Percentiles rank a stretch among this genome's conserved stretches.
These are phyloP conservation scores for Lasioglossum malachurum DNA, from an alignment of 2,888 invertebrate species.

Conservation along the genomic window DNA sequence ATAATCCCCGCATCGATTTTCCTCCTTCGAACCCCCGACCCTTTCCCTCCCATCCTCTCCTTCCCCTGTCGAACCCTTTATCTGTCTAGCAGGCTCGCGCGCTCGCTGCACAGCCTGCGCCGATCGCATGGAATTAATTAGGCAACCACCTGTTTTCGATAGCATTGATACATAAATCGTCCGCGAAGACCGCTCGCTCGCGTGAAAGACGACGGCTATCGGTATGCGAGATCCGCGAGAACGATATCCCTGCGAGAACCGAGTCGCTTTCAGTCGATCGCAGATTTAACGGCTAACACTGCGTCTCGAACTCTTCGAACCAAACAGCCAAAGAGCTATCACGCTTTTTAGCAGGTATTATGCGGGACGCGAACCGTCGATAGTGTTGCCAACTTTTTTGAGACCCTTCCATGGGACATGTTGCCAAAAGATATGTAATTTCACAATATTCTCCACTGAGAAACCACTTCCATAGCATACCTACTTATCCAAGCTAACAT, in stretches of 20 bases:
- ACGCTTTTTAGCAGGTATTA: too few species aligned
- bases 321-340: too few species aligned
- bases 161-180: constrained; percentile 40
- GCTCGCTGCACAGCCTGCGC: background rate
- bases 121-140: constrained; percentile 59
- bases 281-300: background rate
- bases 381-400: too few species aligned
- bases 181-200: constrained; percentile 2
- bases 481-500: too few species aligned
- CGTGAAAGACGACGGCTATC: constrained; percentile 28
- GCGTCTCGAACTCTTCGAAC: too few species aligned
- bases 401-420: too few species aligned
- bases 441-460: too few species aligned
- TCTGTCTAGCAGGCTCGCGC: constrained; percentile 35
- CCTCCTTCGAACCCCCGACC: background rate
- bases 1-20: constrained; percentile 38
- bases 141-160: constrained; percentile 58
- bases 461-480: too few species aligned
- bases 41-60: constrained; percentile 12
- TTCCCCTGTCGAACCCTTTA: constrained; percentile 13
- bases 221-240: constrained; percentile 38
- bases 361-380: too few species aligned
- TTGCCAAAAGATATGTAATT: too few species aligned
- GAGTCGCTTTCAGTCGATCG: constrained; percentile 7
- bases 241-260: constrained; percentile 21